Base-by-base conservation (phyloP, 2,113 vertebrate genomes). In the Nipponia nippon region DNA sequence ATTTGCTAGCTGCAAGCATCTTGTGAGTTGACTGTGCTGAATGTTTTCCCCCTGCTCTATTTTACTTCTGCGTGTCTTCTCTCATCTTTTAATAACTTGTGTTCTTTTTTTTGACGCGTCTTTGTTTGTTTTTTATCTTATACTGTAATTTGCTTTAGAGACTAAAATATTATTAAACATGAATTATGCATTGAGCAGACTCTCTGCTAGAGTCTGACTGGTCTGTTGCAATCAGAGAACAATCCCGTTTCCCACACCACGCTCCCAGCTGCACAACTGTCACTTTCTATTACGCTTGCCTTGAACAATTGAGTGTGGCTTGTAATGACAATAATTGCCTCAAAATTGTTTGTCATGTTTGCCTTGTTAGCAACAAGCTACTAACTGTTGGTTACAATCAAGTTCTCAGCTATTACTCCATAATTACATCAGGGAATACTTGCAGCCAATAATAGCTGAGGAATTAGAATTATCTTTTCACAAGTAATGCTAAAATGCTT, bases 341-440 rank as follows among this genome's bases (percentile, higher is more conserved):
- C 95, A 96, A 87, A 98, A 97, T 97, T 96, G 91, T 98, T 97
- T 97, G 90, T 96, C 95, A 72, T 97, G 97, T 97, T 97, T 96
- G 94, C 83, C 97, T 95, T 97, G 97, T 96, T 97, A 97, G 93
- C 92, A 95, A 66, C 96, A 95, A 97, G 91, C 93, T 97, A 96
- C 88, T 96, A 94, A 92, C 95, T 95, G 95, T 95, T 97, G 94
- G 95, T 94, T 94, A 89, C 95, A 97, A 95, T 95, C 96, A 96
- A 93, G 77, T 95, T 97, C 95, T 97, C 71, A 16, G 94, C 95
- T 97, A 87, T 96, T 96, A 70, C 91, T 97, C 91, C 38, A 5
- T 96, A 94, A 95, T 97, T 97, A 86, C 89, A 93, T 94, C 91
- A 94, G 93, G 94, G 94, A 97, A 95, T 94, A 94, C 92, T 96